phyloP scores from a whole-genome alignment of 2,113 vertebrate species.

The Haliaeetus leucogaster region DNA sequence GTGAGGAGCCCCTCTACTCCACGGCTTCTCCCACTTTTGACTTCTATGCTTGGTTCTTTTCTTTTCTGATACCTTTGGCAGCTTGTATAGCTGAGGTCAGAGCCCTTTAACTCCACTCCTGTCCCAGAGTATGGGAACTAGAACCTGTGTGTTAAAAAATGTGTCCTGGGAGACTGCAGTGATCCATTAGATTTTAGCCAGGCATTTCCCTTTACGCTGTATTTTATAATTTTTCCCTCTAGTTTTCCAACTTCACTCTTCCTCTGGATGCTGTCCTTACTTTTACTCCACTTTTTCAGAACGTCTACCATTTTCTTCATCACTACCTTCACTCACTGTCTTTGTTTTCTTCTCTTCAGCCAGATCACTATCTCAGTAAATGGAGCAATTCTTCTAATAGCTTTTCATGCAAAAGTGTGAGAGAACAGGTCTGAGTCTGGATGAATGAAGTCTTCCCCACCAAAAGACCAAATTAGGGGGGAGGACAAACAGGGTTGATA shows the following conservation, averaged over 20 bases:
- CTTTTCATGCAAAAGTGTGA: background rate
- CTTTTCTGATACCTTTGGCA: background rate
- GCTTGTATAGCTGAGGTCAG: background rate
- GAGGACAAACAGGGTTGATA: background rate
- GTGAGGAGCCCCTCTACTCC: background rate
- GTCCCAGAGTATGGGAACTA: background rate
- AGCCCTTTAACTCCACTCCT: background rate
- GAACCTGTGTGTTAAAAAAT: background rate
- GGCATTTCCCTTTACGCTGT: background rate
- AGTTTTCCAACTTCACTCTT: background rate
- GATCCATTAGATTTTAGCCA: background rate
- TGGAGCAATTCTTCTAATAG: background rate
- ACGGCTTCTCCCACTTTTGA: background rate
- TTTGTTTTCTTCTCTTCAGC: background rate
- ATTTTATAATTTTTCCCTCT: background rate
- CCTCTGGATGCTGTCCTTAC: background rate
- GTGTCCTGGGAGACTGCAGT: background rate
- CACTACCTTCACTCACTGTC: background rate
- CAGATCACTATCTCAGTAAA: background rate
- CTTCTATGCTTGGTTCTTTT: background rate
- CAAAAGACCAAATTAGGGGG: background rate
- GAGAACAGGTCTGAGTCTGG: background rate
- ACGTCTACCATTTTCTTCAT: background rate
- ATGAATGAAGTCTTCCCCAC: background rate
- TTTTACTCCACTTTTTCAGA: background rate